Evolutionary conservation across 2,113 vertebrate species (phyloP), one percentile per base, ranked within the genome.

Genomic region (Misgurnus mizolepis): DNA sequence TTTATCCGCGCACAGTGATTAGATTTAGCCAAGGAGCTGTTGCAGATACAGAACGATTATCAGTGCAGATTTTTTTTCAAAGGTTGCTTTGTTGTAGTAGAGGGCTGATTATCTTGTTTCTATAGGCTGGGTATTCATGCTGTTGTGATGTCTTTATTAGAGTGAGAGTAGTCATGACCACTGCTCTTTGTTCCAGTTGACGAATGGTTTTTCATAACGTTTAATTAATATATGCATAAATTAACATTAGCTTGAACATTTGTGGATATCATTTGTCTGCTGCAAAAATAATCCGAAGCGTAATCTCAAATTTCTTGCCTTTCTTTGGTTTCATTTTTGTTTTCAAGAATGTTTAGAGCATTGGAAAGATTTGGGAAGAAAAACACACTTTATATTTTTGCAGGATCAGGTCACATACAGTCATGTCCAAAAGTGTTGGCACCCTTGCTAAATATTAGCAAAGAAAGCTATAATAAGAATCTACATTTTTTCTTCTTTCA

Each of bases 51-150:
- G 17, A 17, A 14, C 40, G 18, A 74, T 74, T 73, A 73, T 60
- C 71, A 60, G 18, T 74, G n/a, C 40, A 45, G 22, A 10, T 39
- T 0, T 0, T 43, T 61, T 58, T 58, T 41, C 53, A 14, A 4
- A 73, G 55, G 71, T 6, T 45, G 40, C 39, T 73, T 27, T 73
- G 55, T 58, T 60, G 40, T 45, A 41, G n/a, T 40, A 60, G n/a
- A 73, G n/a, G 34, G n/a, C 34, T 74, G 40, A 74, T 74, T 61
- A 58, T 17, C n/a, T 73, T 18, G 56, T 60, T 72, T 73, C 40
- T 73, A 53, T 73, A 11, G 2, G n/a, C 43, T 14, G 18, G n/a
- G 71, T 11, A 60, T 60, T 73, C 55, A 43, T 74, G 55, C 40
- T 74, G 55, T 17, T 45, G 10, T 27, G 40, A 73, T 18, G 2